Base-by-base conservation (phyloP, 2,888 invertebrate species). In the Plagodis pulveraria region DNA sequence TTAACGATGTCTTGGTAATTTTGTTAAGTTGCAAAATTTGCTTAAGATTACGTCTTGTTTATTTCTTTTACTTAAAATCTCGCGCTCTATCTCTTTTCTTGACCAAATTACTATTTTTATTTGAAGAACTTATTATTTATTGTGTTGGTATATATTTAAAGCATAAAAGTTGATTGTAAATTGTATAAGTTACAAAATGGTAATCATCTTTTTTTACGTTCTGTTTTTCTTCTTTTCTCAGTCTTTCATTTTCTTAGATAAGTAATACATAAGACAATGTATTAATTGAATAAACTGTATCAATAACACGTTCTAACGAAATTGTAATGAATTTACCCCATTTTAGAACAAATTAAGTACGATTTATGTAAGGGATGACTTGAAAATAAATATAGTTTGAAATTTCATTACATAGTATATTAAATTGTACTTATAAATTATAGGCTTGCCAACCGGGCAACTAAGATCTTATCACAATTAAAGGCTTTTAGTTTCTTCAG, bases 21-120 rank as follows among this genome's bases (percentile, higher is more conserved):
- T 92, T 92, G 92, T 87, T 80, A 51, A 73, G 12, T 72, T 73
- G 86, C 92, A 92, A 92, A 91, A 91, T 92, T 83, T 66, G 79
- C 90, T 88, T 91, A 92, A 92, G 92, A 91, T 91, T 80, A 77
- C 80, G 70, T 73, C 66, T 66, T 51, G 67, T 67, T 50, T 69
- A 56, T 68, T 63, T 66, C 8, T 40, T 10, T 10, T 5, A 40
- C 40, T 10, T 10, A 40, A 2, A 10, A 40, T 10, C 40, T 22
- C 22, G 22, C 22, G 2, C 22, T 22, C 22, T 22, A 2, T 22
- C 22, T 22, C 22, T 22, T 22, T 22, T 4, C 22, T 22, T 22
- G 22, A 2, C 22, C 22, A 22, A 22, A 22, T 22, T 22, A 22
- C 22, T 22, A 22, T 22, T 4, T 38, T 22, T 22, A 35, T 36